Evolutionary conservation across 1,140 invertebrate genomes (phyloP), one percentile per base, ranked within the genome.

Genomic region (Rhizoglyphus robini): DNA sequence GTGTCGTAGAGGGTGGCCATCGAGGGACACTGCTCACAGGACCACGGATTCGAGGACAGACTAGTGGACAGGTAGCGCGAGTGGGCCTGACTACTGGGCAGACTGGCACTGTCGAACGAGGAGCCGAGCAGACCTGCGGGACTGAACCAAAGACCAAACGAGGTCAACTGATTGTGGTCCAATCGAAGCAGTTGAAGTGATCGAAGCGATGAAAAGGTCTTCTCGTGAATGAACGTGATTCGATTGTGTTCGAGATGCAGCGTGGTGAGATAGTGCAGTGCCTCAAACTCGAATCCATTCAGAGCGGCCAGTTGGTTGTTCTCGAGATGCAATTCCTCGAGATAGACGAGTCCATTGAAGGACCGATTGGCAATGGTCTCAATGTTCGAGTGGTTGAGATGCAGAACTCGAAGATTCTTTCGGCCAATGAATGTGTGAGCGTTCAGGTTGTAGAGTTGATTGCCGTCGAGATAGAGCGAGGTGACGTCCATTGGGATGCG

Each of bases 401-500:
- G 91, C 31, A 95, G 76, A 59, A 90, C 84, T 75, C 86, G 84
- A 69, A 95, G 76, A 73, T 89, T 88, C 73, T 90, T 90, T 67
- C 90, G 82, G 1, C 90, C 90, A 68, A 93, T 88, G 74, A 95
- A 92, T 3, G 88, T 86, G 73, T 95, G 89, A 73, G 87, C 88
- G 27, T 86, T 84, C 66, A 95, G 79, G 71, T 89, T 85, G 57
- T 84, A 83, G 69, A 95, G 86, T 72, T 88, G 84, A 74, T 92
- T 93, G 63, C 90, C 90, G 74, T 94, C 90, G 64, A 93, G 80
- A 76, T 93, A 94, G 51, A 93, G 82, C 79, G 92, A 88, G 11
- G 89, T 92, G 65, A 89, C 88, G 76, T 95, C 90, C 90, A 94
- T 94, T 47, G 90, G 90, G 72, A 95, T 88, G 63, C 86, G 82